Conservation (phyloP, 2,113 vertebrate genomes). For the Oreocharis arfaki region DNA sequence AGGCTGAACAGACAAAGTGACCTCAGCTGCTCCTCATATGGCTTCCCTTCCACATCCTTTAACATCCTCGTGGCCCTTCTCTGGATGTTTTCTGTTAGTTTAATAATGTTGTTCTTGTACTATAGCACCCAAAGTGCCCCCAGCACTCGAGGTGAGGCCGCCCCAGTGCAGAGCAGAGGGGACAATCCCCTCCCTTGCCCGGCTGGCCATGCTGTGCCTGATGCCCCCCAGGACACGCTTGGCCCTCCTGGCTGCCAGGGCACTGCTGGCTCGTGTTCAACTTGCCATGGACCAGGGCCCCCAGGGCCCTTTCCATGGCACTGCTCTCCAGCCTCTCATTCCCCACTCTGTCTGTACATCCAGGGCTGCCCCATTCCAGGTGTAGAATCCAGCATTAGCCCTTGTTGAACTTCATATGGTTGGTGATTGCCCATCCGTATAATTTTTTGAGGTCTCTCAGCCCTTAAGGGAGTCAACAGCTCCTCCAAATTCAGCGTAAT, state of each 20-base stretch:
- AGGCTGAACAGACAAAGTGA: neutral
- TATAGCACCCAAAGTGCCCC: neutral
- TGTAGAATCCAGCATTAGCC: neutral
- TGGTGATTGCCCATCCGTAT: neutral
- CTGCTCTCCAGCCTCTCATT: neutral
- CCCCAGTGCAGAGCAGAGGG: neutral
- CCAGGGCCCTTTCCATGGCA: neutral
- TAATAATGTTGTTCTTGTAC: neutral
- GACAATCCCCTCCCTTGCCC: neutral
- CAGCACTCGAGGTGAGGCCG: neutral
- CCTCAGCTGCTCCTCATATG: rapidly evolving
- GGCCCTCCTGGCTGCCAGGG: neutral
- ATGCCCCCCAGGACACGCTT: neutral
- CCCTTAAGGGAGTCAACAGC: neutral
- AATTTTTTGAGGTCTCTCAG: neutral
- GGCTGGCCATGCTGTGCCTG: neutral
- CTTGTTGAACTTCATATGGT: neutral
- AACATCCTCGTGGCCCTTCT: neutral
- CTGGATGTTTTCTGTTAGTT: neutral
- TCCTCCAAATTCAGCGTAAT: neutral
- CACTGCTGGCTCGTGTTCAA: neutral
- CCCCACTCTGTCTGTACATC: neutral
- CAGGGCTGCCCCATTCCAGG: neutral
- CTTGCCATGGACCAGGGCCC: neutral
- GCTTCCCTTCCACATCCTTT: neutral